Evolutionary conservation across 2,113 vertebrate species (phyloP), one percentile per base, ranked within the genome.

Genomic region (Strix uralensis): DNA sequence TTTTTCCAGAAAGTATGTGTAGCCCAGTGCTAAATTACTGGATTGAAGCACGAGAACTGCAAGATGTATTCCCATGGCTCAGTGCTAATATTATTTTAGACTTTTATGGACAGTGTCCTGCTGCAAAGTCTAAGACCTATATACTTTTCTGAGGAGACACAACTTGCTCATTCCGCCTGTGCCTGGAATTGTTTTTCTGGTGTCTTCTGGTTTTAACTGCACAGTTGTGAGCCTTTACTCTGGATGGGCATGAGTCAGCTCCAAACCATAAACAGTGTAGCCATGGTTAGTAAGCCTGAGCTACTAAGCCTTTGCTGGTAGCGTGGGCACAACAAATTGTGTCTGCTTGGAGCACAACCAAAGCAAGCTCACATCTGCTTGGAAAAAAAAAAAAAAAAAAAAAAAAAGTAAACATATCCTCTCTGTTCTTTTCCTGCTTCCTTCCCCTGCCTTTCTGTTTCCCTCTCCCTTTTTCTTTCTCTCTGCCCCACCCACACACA

Each of bases 281-380:
- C 92, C 94, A 88, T 96, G 93, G 90, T 96, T 96, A 94, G 92
- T 85, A 95, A 97, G 78, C 91, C 90, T 32, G 61, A 84, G 70
- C 70, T 91, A 47, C 78, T 57, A 72, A 94, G 73, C 86, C 29
- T 71, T 72, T 72, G 77, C 73, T 85, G 93, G 91, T 93, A 92
- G 80, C 5, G 34, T 93, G 92, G 90, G 92, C 92, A 69, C 52
- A 85, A 59, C 5, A 86, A 91, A 51, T 95, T 92, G 94, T 67
- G 70, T 90, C 89, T 94, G 81, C 91, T 80, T 92, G 73, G 91
- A 96, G 78, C 30, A 69, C 78, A 80, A 94, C 62, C 81, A 94
- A 87, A 94, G 40, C 61, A 87, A 85, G 49, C 47, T 91, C 87
- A 87, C 81, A 95, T 92, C 94, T 90, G 81, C 70, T 85, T 84